Conservation (phyloP, 2,113 vertebrate genomes). For the Procapra przewalskii region DNA sequence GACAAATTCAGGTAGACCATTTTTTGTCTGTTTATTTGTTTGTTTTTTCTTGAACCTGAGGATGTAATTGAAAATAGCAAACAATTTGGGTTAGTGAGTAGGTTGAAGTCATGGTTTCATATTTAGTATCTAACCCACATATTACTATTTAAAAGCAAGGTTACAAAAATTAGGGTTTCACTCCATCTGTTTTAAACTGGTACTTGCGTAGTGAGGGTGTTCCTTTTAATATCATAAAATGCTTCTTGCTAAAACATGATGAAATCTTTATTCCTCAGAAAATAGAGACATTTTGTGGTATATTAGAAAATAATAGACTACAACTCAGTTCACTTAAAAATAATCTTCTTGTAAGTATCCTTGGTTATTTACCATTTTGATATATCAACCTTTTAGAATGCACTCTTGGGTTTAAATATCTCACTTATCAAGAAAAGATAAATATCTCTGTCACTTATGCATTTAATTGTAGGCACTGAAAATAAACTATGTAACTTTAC, state of each 20-base stretch:
- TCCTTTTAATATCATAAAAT: constrained; percentile 67
- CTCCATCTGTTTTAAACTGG: constrained; percentile 67
- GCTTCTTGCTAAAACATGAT: not conserved
- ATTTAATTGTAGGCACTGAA: not conserved
- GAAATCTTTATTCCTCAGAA: constrained; percentile 31
- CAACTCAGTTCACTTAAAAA: constrained; percentile 33
- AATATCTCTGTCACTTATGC: not conserved
- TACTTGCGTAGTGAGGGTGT: constrained; percentile 53
- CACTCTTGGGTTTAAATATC: constrained; percentile 22
- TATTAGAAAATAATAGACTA: not conserved
- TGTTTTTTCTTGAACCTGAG: constrained; percentile 26
- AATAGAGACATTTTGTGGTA: constrained; percentile 42
- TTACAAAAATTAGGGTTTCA: constrained; percentile 64
- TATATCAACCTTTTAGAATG: constrained; percentile 54
- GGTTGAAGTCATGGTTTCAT: constrained; percentile 48
- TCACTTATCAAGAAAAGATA: constrained; percentile 11
- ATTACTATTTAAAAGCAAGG: constrained; percentile 71
- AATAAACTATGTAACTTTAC: not conserved
- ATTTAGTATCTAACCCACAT: constrained; percentile 39
- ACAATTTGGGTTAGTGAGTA: constrained; percentile 49
- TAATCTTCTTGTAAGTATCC: not conserved
- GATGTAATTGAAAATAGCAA: constrained; percentile 55
- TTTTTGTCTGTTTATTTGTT: constrained; percentile 24
- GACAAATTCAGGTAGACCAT: constrained; percentile 40
- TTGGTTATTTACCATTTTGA: not conserved